Evolutionary conservation across 2,113 vertebrate species (phyloP), one percentile per base, ranked within the genome.

Genomic region (Zootoca vivipara): DNA sequence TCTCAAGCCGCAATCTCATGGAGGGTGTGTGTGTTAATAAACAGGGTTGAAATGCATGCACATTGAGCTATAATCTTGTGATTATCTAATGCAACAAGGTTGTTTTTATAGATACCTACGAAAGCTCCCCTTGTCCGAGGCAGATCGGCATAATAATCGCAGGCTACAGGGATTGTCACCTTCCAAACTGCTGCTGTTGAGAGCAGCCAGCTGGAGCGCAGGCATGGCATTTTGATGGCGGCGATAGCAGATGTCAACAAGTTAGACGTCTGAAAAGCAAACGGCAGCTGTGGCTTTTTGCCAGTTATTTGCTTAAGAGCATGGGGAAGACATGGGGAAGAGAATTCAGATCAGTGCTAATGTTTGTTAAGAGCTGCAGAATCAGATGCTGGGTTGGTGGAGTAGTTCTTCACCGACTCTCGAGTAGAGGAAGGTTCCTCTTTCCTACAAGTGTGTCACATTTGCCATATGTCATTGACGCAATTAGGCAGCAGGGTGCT

Each of bases 171-270:
- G 10, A 91, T 30, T 65, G 62, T 15, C 40, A 72, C 87, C 90
- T 83, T 77, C 93, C 18, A 90, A 92, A 92, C 62, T 12, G 30
- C 67, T 88, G 89, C 83, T 85, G 35, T 73, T 89, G 78, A 90
- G 86, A 86, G 35, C 15, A 92, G 83, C 88, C 90, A 94, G 94
- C 94, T 91, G 92, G 94, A 92, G 85, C 86, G 85, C 86, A 92
- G 89, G 75, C 30, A 2, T 83, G 83, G 6, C n/a, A 69, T 70
- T 62, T 5, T 35, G 85, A 92, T 84, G 89, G 83, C 78, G 85
- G 86, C 89, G 82, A 86, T 26, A 85, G 64, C 90, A 94, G 91
- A 90, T 93, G 91, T 90, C 91, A 95, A 89, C 91, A 93, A 90
- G 82, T 88, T 92, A 91, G 69, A 89, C 85, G 69, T 78, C 65